Conservation (phyloP, 2,113 vertebrate genomes). For the Rhinichthys klamathensis region DNA sequence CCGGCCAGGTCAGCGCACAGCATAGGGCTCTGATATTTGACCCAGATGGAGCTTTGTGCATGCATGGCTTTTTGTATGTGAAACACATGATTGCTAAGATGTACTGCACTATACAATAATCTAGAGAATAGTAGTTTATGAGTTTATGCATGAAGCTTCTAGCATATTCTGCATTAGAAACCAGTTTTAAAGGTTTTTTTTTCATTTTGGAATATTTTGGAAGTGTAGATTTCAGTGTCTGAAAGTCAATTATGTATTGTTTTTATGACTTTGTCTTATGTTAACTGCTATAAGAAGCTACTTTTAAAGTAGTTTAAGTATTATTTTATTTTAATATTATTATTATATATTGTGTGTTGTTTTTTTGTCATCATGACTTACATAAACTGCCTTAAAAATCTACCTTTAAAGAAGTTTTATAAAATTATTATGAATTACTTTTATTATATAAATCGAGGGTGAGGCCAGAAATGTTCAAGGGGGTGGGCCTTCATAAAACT, state of each 20-base stretch:
- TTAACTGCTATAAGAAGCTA: not conserved
- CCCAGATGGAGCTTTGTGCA: not conserved
- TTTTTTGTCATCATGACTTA: not conserved
- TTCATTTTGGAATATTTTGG: no score
- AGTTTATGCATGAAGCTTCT: not conserved
- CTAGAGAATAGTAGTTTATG: not conserved
- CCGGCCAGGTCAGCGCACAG: conserved; percentile 58
- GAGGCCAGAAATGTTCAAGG: no score
- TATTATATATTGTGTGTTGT: not conserved
- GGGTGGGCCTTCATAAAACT: no score
- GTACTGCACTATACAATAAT: not conserved
- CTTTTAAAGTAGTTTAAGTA: no score
- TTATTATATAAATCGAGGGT: not conserved
- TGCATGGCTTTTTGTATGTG: not conserved
- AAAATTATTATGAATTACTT: not conserved
- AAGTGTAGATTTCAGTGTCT: no score
- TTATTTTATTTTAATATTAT: not conserved
- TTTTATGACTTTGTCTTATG: not conserved
- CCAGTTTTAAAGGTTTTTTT: not conserved
- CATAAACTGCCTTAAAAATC: not conserved
- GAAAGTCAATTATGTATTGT: not conserved
- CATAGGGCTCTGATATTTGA: not conserved
- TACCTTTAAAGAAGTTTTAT: not conserved
- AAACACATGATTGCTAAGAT: not conserved
- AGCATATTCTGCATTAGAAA: not conserved